Evolutionary conservation across 2,888 invertebrate genomes (phyloP), one percentile per base, ranked within the genome.

Genomic region (Elmis aenea): DNA sequence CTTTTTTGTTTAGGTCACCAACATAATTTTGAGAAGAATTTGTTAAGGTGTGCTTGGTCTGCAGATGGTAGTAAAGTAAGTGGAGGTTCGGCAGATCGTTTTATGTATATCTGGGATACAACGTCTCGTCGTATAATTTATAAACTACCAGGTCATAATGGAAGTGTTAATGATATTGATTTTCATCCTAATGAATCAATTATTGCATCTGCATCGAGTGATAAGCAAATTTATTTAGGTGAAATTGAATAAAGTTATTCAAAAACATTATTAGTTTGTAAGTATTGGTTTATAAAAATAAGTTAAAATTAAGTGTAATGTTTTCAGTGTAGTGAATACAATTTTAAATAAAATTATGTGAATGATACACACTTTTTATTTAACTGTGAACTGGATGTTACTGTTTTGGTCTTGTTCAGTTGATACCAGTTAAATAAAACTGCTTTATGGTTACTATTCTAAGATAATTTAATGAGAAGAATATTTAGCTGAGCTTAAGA

Each of bases 1-100:
- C n/a, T 18, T 18, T 18, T 20, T 31, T 25, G 32, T 42, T 51
- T 47, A 42, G 67, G 96, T 0, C 95, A 96, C 71, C 91, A 92
- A 57, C 96, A 97, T 68, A 96, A 94, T 70, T 97, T 95, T 67
- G 97, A 97, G 70, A 92, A 92, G 70, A 99, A 99, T 72, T 74
- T 99, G 38, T 68, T 99, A 36, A 75, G 89, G 10, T 95, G 95
- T 63, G 77, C 86, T 1, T 99, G 97, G 97, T 84, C 95, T 1
- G 80, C 84, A 0, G 94, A 96, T 67, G 94, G 95, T 1, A 85
- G 85, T 34, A 89, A 89, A 72, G 84, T 95, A 6, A 76, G 87
- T 2, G 84, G 90, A 0, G 99, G 99, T 0, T 96, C 96, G 0
- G 86, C 95, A 0, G 99, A 99, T 70, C 77, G 97, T 26, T 91